These are phyloP conservation scores for Perccottus glenii DNA, from an alignment of 2,113 vertebrate species.

Conservation along the genomic window DNA sequence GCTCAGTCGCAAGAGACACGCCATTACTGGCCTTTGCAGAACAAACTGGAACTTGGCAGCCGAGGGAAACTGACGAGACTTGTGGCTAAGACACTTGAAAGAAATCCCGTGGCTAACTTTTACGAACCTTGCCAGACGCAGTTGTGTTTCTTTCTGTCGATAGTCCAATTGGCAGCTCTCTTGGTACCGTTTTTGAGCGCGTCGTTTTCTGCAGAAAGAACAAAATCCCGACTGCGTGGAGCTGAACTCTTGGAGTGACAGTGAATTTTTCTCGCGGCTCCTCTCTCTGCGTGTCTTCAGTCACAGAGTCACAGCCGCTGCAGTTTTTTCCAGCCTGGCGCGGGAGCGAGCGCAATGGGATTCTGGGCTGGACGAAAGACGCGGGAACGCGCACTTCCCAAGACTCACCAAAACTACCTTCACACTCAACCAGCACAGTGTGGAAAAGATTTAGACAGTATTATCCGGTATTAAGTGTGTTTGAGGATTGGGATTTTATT, in stretches of 20 bases:
- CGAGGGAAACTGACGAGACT: conserved; percentile 49
- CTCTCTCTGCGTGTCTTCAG: conserved; percentile 59
- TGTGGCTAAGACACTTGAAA: conserved; percentile 47
- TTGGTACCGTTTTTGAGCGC: conserved; percentile 31
- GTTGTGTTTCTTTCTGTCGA: conserved; percentile 16
- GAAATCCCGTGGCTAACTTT: conserved; percentile 62
- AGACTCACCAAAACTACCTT: conserved; percentile 1
- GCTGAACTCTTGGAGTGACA: conserved; percentile 39
- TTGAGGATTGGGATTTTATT: too few relatives aligned
- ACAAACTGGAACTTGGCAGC: conserved; percentile 51
- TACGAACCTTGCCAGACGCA: conserved; percentile 50
- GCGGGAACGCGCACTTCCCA: conserved; percentile 58
- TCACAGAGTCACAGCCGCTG: conserved; percentile 60
- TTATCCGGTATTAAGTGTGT: too few relatives aligned
- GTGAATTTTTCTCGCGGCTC: conserved; percentile 37
- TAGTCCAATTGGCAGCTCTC: conserved; percentile 12
- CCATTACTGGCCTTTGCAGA: neutral
- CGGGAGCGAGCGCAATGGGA: conserved; percentile 66
- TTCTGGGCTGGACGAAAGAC: conserved; percentile 50
- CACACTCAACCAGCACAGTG: neutral
- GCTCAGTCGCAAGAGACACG: conserved; percentile 5
- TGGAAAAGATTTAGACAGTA: too few relatives aligned
- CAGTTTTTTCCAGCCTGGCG: conserved; percentile 59
- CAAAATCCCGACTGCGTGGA: conserved; percentile 33
- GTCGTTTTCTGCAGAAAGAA: conserved; percentile 32